phyloP scores from a whole-genome alignment of 2,888 invertebrate genomes.

The Gisinianus flammeolus region DNA sequence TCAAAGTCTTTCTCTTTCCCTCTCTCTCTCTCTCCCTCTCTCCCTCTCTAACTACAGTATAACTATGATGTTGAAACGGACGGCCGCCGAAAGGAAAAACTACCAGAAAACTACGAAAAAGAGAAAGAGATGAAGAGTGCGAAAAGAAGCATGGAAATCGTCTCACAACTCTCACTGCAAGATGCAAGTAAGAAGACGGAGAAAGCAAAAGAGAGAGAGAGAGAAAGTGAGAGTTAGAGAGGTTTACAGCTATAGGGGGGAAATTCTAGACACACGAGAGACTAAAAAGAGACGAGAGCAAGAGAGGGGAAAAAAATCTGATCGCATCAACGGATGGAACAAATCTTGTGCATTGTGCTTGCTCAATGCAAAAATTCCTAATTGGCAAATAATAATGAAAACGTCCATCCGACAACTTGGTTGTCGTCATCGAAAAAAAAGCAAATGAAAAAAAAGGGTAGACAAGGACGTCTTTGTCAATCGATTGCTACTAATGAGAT shows the following conservation, averaged over 20 bases:
- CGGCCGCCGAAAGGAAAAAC: background rate
- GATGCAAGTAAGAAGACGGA: no score
- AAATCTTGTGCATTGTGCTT: background rate
- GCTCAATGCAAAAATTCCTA: conserved; percentile 35
- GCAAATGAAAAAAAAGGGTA: background rate
- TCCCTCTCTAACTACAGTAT: background rate
- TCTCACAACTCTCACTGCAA: no score
- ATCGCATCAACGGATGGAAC: background rate
- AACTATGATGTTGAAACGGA: background rate
- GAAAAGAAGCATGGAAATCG: no score
- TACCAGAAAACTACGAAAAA: no score
- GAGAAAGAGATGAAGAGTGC: no score
- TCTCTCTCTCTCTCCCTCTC: background rate
- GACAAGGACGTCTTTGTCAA: conserved; percentile 18
- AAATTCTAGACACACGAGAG: background rate
- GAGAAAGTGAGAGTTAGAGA: background rate
- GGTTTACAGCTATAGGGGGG: background rate
- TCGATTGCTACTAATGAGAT: conserved; percentile 34
- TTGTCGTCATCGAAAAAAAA: no score
- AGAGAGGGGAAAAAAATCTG: background rate
- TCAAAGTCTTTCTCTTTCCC: conserved; percentile 1
- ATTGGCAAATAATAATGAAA: conserved; percentile 48
- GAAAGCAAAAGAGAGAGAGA: background rate
- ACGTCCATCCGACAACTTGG: conserved; percentile 9
- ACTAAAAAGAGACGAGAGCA: background rate